Base-by-base conservation (phyloP, 2,113 vertebrate species). In the Mesitornis unicolor region DNA sequence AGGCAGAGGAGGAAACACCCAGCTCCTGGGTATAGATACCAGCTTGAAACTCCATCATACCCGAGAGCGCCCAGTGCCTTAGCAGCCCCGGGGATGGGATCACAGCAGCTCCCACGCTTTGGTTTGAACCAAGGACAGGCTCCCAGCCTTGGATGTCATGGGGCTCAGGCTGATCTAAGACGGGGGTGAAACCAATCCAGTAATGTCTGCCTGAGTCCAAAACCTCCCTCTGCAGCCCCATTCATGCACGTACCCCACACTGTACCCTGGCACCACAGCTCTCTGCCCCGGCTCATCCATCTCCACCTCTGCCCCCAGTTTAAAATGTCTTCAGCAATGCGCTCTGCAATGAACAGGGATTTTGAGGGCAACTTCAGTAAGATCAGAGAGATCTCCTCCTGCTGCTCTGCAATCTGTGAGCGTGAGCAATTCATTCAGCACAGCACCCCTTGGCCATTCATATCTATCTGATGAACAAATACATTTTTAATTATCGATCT, bases 401-500 rank as follows among this genome's bases (percentile, higher is more conserved):
- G 67, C 84, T 87, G 84, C 57, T 85, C 63, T 56, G 36, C 82
- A 94, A 75, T 47, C 26, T 35, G 73, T 75, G 33, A 92, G 24
- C 1, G 1, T 40, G 60, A 94, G 42, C 12, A 22, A 71, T 88
- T 93, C 85, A 77, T 93, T 94, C 82, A 96, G 42, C 54, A 31
- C 40, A 80, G 75, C 64, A 71, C 38, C 33, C 78, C 28, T 63
- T 74, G 50, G 87, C 78, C 76, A 74, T 69, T 94, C 88, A 51
- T 90, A 77, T 88, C 71, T 74, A 78, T 71, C 86, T 84, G 76
- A 84, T 78, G 56, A 95, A 78, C 90, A 94, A 93, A 92, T 89
- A 64, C 53, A 87, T 82, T 90, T 94, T 90, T 86, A 84, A 92
- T 95, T 92, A 94, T 94, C 80, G 92, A 88, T 81, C 69, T 16